Conservation (phyloP, 2,113 vertebrate species). For the Pluvianellus socialis region DNA sequence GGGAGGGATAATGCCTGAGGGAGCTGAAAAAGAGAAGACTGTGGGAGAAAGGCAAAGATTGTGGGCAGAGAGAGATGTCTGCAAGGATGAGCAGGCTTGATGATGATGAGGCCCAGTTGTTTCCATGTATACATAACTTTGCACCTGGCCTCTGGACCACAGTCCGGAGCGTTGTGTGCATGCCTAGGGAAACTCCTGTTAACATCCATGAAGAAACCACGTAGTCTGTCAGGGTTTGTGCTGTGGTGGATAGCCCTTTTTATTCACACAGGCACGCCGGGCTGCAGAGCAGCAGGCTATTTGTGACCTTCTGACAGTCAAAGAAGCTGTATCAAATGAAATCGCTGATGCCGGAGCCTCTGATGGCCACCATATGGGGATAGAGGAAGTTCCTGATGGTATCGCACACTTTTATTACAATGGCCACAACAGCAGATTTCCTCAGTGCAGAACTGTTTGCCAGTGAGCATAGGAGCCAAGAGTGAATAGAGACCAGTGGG, state of each 20-base stretch:
- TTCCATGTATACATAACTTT: background rate
- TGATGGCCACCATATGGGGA: constrained; percentile 55
- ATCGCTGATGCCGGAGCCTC: background rate
- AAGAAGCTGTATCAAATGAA: constrained; percentile 13
- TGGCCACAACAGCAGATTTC: constrained; percentile 29
- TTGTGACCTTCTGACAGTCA: constrained; percentile 3
- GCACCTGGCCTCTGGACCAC: background rate
- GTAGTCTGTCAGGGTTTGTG: background rate
- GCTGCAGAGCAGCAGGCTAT: background rate
- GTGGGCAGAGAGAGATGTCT: background rate
- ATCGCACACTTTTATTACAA: constrained; percentile 23
- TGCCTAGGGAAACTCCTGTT: background rate
- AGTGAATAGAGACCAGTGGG: background rate
- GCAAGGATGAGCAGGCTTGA: background rate
- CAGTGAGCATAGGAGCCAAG: background rate
- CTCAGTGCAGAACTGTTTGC: background rate
- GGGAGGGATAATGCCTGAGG: background rate
- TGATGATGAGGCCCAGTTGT: background rate
- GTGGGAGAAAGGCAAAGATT: background rate
- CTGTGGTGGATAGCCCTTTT: background rate
- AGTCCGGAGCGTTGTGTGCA: background rate
- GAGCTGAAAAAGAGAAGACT: background rate
- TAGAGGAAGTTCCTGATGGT: constrained; percentile 53
- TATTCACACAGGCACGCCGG: background rate
- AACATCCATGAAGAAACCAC: background rate